Evolutionary conservation across 2,797 vertebrate genomes (phyloP), one percentile per base, ranked within the genome.

Genomic region (Rhinoraja longicauda): DNA sequence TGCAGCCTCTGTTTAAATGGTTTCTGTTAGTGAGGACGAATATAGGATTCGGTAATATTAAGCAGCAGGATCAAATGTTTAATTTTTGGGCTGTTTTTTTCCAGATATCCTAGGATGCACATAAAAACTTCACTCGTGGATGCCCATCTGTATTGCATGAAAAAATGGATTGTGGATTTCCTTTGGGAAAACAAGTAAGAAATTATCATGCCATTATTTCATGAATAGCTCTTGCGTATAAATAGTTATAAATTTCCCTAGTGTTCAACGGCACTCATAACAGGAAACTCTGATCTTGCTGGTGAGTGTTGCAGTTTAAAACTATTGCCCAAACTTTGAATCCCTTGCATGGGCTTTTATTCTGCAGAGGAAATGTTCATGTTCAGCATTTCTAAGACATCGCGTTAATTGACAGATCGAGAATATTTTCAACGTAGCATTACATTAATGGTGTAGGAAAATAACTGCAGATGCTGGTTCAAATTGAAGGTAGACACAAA

Each of bases 101-200:
- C 15, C 96, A 99, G 98, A 95, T 97, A 99, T 95, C 98, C 98
- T 92, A 97, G 97, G 94, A 98, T 99, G 96, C 97, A 97, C 95
- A 98, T 99, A 95, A 98, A 98, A 95, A 99, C 98, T 2, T 98
- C 98, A 53, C 97, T 99, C 0, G 96, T 98, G 94, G 99, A 99
- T 70, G 98, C 98, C 94, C 99, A 99, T 95, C 98, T 99, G 93
- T 99, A 99, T 96, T 99, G 99, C 95, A 95, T 99, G 96, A 99
- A 98, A 96, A 99, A 98, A 96, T 98, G 97, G 0, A 97, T 99
- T 93, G 96, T 99, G 93, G 98, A 99, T 94, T 99, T 99, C 94
- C 96, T 97, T 92, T 95, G 96, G 93, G 95, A 96, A 95, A 97
- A 97, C 94, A 95, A 94, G 97, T 97, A 97, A 95, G 96, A 94